A percentile compares a stretch with the other conserved stretches of the same genome.
Conservation (phyloP, 2,888 invertebrate genomes). For the Phortica magna region DNA sequence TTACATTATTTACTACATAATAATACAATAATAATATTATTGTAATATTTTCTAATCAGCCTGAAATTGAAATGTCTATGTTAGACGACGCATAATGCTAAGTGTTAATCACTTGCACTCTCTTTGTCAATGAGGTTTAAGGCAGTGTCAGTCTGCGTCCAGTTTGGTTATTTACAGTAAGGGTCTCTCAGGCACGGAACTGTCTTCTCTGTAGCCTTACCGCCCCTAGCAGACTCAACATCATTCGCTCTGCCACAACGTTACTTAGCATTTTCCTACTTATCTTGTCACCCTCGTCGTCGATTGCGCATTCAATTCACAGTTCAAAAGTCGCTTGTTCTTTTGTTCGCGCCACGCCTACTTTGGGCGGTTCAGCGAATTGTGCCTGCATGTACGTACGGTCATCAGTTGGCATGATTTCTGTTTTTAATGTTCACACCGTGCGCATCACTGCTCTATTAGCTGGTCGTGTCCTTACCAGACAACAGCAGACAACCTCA, state of each 20-base stretch:
- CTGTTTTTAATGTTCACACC: slow-evolving; percentile 37
- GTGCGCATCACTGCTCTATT: neutral
- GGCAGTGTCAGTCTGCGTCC: no score
- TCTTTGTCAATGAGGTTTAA: no score
- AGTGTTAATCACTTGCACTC: slow-evolving; percentile 57
- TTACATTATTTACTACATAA: no score
- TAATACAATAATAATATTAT: no score
- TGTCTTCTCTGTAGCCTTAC: slow-evolving; percentile 7
- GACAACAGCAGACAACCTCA: neutral
- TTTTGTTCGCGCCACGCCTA: neutral
- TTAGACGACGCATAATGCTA: slow-evolving; percentile 62
- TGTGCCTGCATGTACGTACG: neutral
- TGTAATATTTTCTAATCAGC: no score
- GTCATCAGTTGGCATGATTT: slow-evolving; percentile 33
- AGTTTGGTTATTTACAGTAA: no score
- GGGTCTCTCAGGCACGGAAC: no score
- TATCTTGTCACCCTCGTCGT: neutral
- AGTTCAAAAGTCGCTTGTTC: slow-evolving; percentile 25
- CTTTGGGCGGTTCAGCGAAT: neutral
- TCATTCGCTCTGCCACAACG: slow-evolving; percentile 36
- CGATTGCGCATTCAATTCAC: neutral
- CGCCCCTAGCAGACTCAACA: slow-evolving; percentile 14
- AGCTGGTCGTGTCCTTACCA: neutral
- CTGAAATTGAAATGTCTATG: slow-evolving; percentile 43
- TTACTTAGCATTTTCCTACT: neutral